phyloP scores from a whole-genome alignment of 2,113 vertebrate species.

The Nyctibius bracteatus region DNA sequence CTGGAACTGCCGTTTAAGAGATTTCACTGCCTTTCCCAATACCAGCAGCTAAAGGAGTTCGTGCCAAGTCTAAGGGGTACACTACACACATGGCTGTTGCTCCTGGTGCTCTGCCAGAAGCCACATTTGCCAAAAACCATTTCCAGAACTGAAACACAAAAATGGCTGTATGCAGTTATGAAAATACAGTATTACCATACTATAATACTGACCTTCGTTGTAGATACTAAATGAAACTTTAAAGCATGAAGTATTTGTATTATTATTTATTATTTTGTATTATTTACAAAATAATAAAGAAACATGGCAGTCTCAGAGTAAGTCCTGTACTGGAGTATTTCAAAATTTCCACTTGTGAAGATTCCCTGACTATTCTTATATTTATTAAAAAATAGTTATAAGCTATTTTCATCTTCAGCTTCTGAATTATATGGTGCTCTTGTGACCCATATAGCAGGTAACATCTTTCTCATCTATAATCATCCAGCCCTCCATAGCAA shows the following conservation, averaged over 20 bases:
- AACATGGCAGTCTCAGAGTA: not conserved
- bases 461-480: not conserved
- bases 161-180: not conserved
- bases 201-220: not conserved
- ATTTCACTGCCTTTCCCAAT: constrained; percentile 54
- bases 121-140: constrained; percentile 62
- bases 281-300: not conserved
- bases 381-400: not conserved
- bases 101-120: constrained; percentile 63
- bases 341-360: not conserved
- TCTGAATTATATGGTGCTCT: not conserved
- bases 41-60: constrained; percentile 48
- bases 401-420: not conserved
- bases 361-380: not conserved
- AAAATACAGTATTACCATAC: not conserved
- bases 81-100: constrained; percentile 62
- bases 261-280: too few species aligned
- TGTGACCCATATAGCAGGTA: not conserved
- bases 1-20: not conserved
- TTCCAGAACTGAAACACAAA: constrained; percentile 56
- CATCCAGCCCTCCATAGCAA: not conserved
- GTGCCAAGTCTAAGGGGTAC: constrained; percentile 56
- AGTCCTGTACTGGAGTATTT: not conserved
- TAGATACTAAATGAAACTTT: not conserved
- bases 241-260: not conserved